Percentiles rank a stretch among this genome's conserved stretches.
These are phyloP conservation scores for Ecliptopera silaceata DNA, from an alignment of 2,888 invertebrate species.

Conservation along the genomic window DNA sequence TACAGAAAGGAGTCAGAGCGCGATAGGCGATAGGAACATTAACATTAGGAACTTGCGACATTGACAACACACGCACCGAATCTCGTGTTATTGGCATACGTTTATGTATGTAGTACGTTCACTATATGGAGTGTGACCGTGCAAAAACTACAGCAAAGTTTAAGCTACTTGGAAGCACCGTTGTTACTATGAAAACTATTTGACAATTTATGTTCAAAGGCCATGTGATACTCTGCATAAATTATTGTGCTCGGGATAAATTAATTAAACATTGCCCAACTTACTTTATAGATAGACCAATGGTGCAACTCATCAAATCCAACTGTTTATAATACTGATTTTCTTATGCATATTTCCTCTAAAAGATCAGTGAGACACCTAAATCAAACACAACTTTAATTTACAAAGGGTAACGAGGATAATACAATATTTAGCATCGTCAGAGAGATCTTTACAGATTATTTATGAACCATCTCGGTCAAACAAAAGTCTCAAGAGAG, in stretches of 20 bases:
- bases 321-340: conserved; percentile 9
- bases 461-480: conserved; percentile 12
- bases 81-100: not conserved
- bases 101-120: too few species aligned
- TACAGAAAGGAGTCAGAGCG: conserved; percentile 26
- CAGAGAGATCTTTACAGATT: conserved; percentile 6
- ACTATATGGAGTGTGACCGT: too few species aligned
- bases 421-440: not conserved
- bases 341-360: not conserved
- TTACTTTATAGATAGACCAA: not conserved
- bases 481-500: conserved; percentile 7
- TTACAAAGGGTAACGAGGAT: not conserved
- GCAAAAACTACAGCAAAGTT: too few species aligned
- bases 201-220: too few species aligned
- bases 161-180: too few species aligned
- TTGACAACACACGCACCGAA: conserved; percentile 16
- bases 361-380: too few species aligned
- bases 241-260: too few species aligned
- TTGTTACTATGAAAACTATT: too few species aligned
- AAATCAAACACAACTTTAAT: too few species aligned
- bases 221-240: too few species aligned
- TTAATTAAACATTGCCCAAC: not conserved
- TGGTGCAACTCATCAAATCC: conserved; percentile 12
- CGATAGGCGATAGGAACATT: conserved; percentile 16
- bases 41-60: conserved; percentile 23